phyloP scores from a whole-genome alignment of 2,113 vertebrate genomes.

The Thinocorus orbignyianus region DNA sequence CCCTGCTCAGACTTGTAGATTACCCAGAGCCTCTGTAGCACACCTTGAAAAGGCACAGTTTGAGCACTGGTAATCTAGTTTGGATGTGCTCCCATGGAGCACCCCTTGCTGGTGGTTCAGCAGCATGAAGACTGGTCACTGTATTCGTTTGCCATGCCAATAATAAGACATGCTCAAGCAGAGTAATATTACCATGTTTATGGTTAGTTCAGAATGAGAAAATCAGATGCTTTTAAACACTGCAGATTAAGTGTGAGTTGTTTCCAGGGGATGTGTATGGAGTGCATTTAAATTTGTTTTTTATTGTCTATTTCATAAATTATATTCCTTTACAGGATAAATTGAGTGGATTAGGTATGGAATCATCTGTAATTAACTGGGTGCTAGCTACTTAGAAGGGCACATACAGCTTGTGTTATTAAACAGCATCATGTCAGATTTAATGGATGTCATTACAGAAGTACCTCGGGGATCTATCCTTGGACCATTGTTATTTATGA shows the following conservation, averaged over 20 bases:
- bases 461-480: conserved; percentile 72
- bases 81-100: not conserved
- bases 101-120: not conserved
- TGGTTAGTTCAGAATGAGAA: conserved; percentile 18
- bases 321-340: conserved; percentile 70
- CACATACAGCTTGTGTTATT: conserved; percentile 74
- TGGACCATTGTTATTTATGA: conserved; percentile 76
- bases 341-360: conserved; percentile 71
- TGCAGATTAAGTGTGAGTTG: conserved; percentile 38
- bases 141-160: not conserved
- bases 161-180: not conserved
- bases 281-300: conserved; percentile 66
- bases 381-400: conserved; percentile 73
- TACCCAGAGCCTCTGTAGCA: not conserved
- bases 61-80: not conserved
- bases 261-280: conserved; percentile 35
- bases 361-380: conserved; percentile 79
- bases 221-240: conserved; percentile 1
- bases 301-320: conserved; percentile 72
- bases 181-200: not conserved
- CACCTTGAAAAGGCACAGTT: not conserved
- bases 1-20: conserved; percentile 18
- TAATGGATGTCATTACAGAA: conserved; percentile 79
- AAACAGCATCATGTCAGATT: conserved; percentile 78
- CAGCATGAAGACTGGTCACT: not conserved